A percentile compares a stretch with the other conserved stretches of the same genome.
Evolutionary conservation across 2,888 invertebrate genomes (phyloP).

Genomic region (Dendrolimus pini): DNA sequence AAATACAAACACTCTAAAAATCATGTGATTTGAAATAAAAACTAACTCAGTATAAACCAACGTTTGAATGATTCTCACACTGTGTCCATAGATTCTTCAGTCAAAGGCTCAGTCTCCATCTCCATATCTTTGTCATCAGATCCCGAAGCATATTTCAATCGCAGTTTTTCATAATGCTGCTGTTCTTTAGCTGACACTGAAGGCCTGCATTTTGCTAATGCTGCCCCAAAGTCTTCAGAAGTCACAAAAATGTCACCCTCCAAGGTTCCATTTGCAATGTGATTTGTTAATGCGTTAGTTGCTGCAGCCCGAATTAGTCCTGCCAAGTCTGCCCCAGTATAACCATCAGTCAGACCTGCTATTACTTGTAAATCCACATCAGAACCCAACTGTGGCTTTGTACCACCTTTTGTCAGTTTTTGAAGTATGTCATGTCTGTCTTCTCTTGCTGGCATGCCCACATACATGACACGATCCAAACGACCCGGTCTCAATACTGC

Average conservation of each 20-base stretch:
- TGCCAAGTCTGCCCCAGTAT: conserved; percentile 95
- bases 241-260: conserved; percentile 79
- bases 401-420: conserved; percentile 93
- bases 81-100: conserved; percentile 71
- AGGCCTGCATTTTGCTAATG: conserved; percentile 87
- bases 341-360: conserved; percentile 84
- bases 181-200: conserved; percentile 91
- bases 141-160: conserved; percentile 79
- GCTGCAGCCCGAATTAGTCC: conserved; percentile 93
- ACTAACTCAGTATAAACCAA: conserved; percentile 32
- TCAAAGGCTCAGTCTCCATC: conserved; percentile 71
- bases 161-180: conserved; percentile 84
- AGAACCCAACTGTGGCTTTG: conserved; percentile 82
- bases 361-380: conserved; percentile 87
- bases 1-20: conserved; percentile 28
- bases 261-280: conserved; percentile 76
- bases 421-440: conserved; percentile 93
- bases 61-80: conserved; percentile 45
- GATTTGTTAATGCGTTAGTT: conserved; percentile 85
- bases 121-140: conserved; percentile 70
- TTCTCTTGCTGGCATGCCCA: conserved; percentile 87
- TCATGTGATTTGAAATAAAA: conserved; percentile 27
- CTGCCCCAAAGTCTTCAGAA: conserved; percentile 84
- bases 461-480: conserved; percentile 92
- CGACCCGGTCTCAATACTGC: conserved; percentile 93